These are phyloP conservation scores for Girardinichthys multiradiatus DNA, from an alignment of 2,113 vertebrate genomes.

Conservation along the genomic window DNA sequence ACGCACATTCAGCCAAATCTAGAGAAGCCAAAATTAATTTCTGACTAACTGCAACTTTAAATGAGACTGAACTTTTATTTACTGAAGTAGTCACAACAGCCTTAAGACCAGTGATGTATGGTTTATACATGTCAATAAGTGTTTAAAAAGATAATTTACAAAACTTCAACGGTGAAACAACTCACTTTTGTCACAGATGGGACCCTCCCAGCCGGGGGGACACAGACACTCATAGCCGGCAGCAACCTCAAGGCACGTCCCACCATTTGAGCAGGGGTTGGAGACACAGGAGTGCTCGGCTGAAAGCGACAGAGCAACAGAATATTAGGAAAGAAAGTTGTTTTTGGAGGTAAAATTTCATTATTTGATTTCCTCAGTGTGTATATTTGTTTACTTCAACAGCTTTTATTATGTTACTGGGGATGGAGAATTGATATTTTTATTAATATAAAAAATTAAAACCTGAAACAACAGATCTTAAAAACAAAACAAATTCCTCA, in stretches of 20 bases:
- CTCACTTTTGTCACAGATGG: slow-evolving; percentile 91
- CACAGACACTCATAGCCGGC: slow-evolving; percentile 92
- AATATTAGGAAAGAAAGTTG: neutral
- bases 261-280: slow-evolving; percentile 91
- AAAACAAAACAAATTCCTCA: slow-evolving; percentile 50
- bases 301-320: slow-evolving; percentile 47
- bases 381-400: too few relatives aligned
- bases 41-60: neutral
- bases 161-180: slow-evolving; percentile 1
- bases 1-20: slow-evolving; percentile 92
- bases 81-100: too few relatives aligned
- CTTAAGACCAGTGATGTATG: neutral
- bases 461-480: neutral
- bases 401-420: too few relatives aligned
- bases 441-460: too few relatives aligned
- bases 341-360: neutral
- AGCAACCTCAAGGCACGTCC: slow-evolving; percentile 87
- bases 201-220: slow-evolving; percentile 90
- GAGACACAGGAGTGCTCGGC: slow-evolving; percentile 93
- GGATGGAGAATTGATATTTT: too few relatives aligned
- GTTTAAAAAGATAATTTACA: neutral
- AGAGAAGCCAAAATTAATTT: slow-evolving; percentile 25
- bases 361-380: neutral
- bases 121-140: too few relatives aligned
- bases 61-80: neutral